Conservation (phyloP, 2,888 invertebrate genomes). For the Conus canariensis region DNA sequence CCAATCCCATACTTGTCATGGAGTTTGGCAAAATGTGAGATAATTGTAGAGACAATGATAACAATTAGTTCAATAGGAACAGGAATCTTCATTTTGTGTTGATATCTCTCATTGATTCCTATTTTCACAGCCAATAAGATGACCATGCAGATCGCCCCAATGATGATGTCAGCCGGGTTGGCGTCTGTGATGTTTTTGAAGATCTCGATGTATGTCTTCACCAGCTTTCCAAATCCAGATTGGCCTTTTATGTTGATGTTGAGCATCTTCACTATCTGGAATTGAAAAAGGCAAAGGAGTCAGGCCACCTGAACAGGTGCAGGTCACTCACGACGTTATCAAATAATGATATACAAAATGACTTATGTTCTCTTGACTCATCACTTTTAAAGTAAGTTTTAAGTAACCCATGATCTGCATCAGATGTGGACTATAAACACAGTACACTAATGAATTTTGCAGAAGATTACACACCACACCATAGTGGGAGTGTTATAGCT, state of each 20-base stretch:
- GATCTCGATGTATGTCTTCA: conserved; percentile 38
- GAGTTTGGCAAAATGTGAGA: conserved; percentile 65
- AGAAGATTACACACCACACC: too few relatives aligned
- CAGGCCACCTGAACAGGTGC: too few relatives aligned
- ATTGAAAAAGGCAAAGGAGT: too few relatives aligned
- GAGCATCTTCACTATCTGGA: conserved; percentile 4
- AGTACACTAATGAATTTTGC: too few relatives aligned
- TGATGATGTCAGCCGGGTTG: conserved; percentile 35
- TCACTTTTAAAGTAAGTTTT: too few relatives aligned
- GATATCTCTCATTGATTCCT: conserved; percentile 72
- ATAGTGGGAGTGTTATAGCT: too few relatives aligned
- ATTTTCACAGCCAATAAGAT: conserved; percentile 37
- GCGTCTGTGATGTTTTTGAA: conserved; percentile 32
- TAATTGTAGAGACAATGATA: conserved; percentile 67
- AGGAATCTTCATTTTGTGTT: conserved; percentile 69
- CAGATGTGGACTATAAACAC: too few relatives aligned
- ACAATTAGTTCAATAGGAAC: conserved; percentile 76
- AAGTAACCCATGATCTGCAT: too few relatives aligned
- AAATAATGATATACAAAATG: too few relatives aligned
- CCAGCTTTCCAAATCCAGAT: conserved; percentile 34
- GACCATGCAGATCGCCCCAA: conserved; percentile 38
- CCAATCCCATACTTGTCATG: conserved; percentile 58
- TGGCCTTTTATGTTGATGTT: neutral
- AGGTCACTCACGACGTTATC: too few relatives aligned
- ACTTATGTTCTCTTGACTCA: too few relatives aligned